Evolutionary conservation across 2,113 vertebrate species (phyloP).

Genomic region (Eleginops maclovinus): DNA sequence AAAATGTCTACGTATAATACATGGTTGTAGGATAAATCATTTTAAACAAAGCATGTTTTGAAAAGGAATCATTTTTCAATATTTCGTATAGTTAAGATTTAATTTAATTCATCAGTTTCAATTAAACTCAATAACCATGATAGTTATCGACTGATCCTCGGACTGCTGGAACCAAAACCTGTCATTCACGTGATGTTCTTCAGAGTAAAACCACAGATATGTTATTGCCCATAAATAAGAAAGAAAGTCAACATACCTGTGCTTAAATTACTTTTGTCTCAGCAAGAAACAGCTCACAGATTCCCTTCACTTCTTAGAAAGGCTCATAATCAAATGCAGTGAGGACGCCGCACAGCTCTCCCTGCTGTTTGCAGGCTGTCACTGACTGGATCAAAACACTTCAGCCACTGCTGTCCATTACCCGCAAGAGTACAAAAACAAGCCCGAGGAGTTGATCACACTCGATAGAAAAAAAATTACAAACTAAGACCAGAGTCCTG

Average conservation of each 20-base stretch:
- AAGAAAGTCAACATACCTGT: constrained; percentile 53
- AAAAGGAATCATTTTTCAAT: background rate
- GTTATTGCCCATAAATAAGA: background rate
- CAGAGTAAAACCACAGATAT: background rate
- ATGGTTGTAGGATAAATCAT: background rate
- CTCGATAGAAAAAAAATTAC: constrained; percentile 23
- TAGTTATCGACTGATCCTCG: background rate
- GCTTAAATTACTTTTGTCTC: constrained; percentile 14
- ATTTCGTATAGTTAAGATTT: background rate
- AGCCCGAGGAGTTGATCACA: constrained; percentile 14
- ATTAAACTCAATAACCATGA: background rate
- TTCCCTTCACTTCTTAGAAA: constrained; percentile 55
- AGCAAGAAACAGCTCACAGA: constrained; percentile 53
- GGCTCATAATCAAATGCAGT: constrained; percentile 58
- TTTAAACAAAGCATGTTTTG: background rate
- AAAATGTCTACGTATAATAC: background rate
- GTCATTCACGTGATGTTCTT: background rate
- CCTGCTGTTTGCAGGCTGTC: constrained; percentile 75
- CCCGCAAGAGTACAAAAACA: constrained; percentile 39
- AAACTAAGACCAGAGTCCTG: constrained; percentile 31
- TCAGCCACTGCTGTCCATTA: constrained; percentile 64
- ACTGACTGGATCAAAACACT: constrained; percentile 63
- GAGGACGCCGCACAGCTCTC: constrained; percentile 71
- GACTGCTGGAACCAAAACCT: background rate
- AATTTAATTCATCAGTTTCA: background rate